Evolutionary conservation across 2,113 vertebrate genomes (phyloP).

Genomic region (Zeus faber): DNA sequence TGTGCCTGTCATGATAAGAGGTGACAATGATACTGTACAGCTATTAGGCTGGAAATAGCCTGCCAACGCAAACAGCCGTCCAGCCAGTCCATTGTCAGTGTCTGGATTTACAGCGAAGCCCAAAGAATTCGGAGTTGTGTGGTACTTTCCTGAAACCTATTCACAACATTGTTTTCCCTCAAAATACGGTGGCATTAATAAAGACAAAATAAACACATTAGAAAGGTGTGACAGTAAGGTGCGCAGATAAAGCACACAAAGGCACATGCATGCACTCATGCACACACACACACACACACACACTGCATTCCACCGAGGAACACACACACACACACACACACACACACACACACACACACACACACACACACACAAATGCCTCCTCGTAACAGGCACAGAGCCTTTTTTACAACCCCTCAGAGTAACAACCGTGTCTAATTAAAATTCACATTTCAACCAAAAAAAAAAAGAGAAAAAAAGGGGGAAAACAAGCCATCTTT

Average conservation of each 20-base stretch:
- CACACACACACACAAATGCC: constrained; percentile 38
- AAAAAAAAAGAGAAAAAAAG: constrained; percentile 20
- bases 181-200: constrained; percentile 53
- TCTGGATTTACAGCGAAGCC: constrained; percentile 84
- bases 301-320: no score
- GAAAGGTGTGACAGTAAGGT: constrained; percentile 55
- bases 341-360: constrained; percentile 14
- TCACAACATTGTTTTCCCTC: constrained; percentile 52
- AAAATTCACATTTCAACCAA: constrained; percentile 68
- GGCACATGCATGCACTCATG: background rate
- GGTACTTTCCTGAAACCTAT: constrained; percentile 56
- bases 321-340: constrained; percentile 17
- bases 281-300: constrained; percentile 1
- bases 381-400: constrained; percentile 56
- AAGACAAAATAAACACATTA: constrained; percentile 58
- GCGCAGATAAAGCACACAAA: constrained; percentile 40
- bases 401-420: constrained; percentile 59
- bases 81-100: constrained; percentile 83
- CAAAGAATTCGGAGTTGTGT: constrained; percentile 53
- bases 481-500: constrained; percentile 61
- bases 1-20: constrained; percentile 89
- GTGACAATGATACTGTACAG: constrained; percentile 90
- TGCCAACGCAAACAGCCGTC: constrained; percentile 86
- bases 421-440: constrained; percentile 69
- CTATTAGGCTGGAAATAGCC: constrained; percentile 92